phyloP scores from a whole-genome alignment of 1,140 invertebrate species.

The Ectropis grisescens region DNA sequence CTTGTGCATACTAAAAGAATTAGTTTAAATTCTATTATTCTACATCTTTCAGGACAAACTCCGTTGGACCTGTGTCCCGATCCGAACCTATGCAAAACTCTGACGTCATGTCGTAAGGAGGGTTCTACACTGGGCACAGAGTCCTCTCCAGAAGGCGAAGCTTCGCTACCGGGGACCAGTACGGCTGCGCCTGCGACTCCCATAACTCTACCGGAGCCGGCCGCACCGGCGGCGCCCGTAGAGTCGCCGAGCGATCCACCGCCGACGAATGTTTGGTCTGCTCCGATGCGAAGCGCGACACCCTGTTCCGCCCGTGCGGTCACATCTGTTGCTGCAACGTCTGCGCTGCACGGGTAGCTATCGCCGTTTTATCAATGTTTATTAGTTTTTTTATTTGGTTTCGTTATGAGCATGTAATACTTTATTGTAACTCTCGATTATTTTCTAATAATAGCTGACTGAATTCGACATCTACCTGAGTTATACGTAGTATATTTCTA shows the following conservation, averaged over 20 bases:
- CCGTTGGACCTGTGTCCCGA: conserved; percentile 96
- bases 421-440: too few relatives aligned
- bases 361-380: too few relatives aligned
- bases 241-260: conserved; percentile 67
- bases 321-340: conserved; percentile 94
- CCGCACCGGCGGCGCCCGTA: conserved; percentile 6
- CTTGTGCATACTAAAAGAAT: too few relatives aligned
- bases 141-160: conserved; percentile 2
- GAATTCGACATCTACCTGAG: too few relatives aligned
- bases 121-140: conserved; percentile 66
- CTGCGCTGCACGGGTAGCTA: conserved; percentile 85
- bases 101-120: conserved; percentile 94
- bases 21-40: background rate
- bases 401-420: too few relatives aligned
- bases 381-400: too few relatives aligned
- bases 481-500: too few relatives aligned
- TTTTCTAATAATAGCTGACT: too few relatives aligned
- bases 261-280: conserved; percentile 96
- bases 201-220: conserved; percentile 8
- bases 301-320: conserved; percentile 89
- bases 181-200: conserved; percentile 17
- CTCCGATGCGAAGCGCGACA: conserved; percentile 93
- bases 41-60: conserved; percentile 76
- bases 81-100: conserved; percentile 94
- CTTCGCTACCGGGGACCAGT: background rate